Conservation (phyloP, 2,113 vertebrate species). For the Dermatemys mawii region DNA sequence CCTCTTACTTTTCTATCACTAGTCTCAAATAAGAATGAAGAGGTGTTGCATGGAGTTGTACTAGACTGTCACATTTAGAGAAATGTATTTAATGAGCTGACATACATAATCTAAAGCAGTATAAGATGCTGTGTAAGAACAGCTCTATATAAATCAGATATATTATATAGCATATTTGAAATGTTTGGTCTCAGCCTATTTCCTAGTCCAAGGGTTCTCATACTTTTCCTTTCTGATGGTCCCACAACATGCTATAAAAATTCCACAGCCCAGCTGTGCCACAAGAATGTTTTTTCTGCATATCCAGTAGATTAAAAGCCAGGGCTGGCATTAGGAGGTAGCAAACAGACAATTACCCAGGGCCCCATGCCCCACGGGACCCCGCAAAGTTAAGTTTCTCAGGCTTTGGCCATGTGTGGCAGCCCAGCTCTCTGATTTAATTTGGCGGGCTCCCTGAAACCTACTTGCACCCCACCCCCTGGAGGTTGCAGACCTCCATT, state of each 20-base stretch:
- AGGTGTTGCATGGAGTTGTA: rapidly evolving
- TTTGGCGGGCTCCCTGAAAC: not conserved
- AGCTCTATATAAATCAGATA: not conserved
- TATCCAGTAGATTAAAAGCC: not conserved
- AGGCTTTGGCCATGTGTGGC: not conserved
- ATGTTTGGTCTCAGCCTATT: not conserved
- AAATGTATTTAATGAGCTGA: not conserved
- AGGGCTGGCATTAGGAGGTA: not conserved
- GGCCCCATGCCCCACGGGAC: rapidly evolving
- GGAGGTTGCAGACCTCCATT: not conserved
- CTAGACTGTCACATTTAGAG: not conserved
- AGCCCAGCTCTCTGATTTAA: not conserved
- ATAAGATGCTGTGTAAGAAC: not conserved
- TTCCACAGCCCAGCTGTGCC: not conserved
- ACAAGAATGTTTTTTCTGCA: not conserved
- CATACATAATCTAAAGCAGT: not conserved
- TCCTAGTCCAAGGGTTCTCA: not conserved
- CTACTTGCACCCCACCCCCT: not conserved
- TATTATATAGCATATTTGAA: not conserved
- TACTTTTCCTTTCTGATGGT: not conserved
- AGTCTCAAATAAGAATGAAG: not conserved
- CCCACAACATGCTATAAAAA: not conserved
- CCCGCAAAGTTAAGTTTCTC: not conserved
- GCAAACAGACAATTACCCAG: not conserved
- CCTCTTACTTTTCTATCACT: not conserved